Percentiles rank a stretch among this genome's conserved stretches.
phyloP scores from a whole-genome alignment of 2,888 invertebrate species.

The Resseliella maxima region DNA sequence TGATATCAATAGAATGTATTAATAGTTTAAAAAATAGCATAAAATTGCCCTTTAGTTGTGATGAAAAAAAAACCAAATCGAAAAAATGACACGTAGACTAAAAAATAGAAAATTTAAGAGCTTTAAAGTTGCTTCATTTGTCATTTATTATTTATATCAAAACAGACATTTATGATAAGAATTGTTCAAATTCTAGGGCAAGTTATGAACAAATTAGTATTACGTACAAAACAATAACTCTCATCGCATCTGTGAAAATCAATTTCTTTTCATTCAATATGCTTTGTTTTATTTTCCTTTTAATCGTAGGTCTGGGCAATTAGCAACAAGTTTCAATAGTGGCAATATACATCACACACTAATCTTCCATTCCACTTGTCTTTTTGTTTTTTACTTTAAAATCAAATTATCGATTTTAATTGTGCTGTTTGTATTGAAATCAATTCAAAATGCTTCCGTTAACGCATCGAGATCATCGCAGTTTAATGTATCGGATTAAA shows the following conservation, averaged over 20 bases:
- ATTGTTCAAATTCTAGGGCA: no score
- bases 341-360: not conserved
- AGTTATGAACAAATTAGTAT: no score
- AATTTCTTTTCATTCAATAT: not conserved
- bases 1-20: no score
- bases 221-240: no score
- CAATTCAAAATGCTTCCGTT: conserved; percentile 74
- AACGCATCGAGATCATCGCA: conserved; percentile 79
- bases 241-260: not conserved
- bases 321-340: not conserved
- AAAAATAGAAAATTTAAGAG: not conserved
- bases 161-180: not conserved
- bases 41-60: not conserved
- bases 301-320: not conserved
- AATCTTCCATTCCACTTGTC: not conserved
- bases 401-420: not conserved
- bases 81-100: not conserved
- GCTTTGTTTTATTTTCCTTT: not conserved
- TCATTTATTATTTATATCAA: not conserved
- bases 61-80: not conserved
- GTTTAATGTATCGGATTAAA: conserved; percentile 74
- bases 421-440: not conserved
- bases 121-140: not conserved
- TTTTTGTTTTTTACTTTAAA: not conserved
- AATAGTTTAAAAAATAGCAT: not conserved